Evolutionary conservation across 2,113 vertebrate species (phyloP).

Genomic region (Scolopax mira): DNA sequence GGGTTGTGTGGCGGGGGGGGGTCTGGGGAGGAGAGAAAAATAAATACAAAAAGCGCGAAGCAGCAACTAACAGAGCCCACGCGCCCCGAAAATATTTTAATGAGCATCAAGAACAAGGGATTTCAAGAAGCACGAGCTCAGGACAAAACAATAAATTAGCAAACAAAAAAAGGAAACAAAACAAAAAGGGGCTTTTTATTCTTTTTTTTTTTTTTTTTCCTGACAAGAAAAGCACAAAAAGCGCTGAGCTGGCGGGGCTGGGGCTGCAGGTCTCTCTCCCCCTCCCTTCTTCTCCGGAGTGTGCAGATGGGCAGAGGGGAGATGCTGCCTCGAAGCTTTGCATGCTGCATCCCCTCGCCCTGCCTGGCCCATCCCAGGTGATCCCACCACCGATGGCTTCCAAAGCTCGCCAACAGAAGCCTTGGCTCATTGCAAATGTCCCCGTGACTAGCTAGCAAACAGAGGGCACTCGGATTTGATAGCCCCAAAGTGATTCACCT

Average conservation of each 20-base stretch:
- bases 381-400: neutral
- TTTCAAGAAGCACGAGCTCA: neutral
- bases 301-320: neutral
- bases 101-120: conserved; percentile 48
- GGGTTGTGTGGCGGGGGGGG: conserved; percentile 27
- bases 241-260: neutral
- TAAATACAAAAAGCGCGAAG: neutral
- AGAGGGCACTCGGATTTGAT: neutral
- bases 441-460: neutral
- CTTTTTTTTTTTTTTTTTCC: neutral
- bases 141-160: conserved; percentile 65
- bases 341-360: neutral
- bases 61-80: neutral
- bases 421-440: neutral
- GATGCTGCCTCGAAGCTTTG: neutral
- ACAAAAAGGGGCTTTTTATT: neutral
- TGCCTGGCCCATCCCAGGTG: neutral
- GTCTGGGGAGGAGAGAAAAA: conserved; percentile 27
- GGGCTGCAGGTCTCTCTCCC: neutral
- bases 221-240: conserved; percentile 21
- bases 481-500: neutral
- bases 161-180: conserved; percentile 40
- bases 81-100: conserved; percentile 59
- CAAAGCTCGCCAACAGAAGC: neutral
- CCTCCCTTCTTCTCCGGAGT: neutral